Evolutionary conservation across 2,113 vertebrate genomes (phyloP), one percentile per base, ranked within the genome.

Genomic region (Oryzias curvinotus): DNA sequence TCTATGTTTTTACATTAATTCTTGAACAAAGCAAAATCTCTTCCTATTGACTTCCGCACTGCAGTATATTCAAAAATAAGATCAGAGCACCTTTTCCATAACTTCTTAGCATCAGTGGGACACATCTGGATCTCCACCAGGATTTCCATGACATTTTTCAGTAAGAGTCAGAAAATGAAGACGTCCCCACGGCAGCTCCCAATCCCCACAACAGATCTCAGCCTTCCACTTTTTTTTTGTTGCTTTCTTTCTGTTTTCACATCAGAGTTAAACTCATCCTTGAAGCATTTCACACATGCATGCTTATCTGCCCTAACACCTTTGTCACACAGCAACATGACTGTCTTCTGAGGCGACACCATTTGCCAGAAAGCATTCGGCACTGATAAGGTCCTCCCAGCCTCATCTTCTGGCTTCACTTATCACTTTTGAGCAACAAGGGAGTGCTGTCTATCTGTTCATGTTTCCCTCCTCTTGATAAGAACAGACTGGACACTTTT

Each of bases 221-320:
- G 44, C 41, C 49, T 23, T 47, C 42, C n/a, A 19, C 65, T 50
- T 41, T 50, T 47, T 65, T 51, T 26, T 45, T 25, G 42, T 57
- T 50, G 51, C 45, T 64, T 57, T 30, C 21, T 30, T 10, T 42
- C 52, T 49, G 52, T 47, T 62, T 55, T 73, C 70, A 77, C 62
- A 59, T 81, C 60, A 62, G 60, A 59, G 54, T 54, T 73, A 55
- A 77, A 58, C 75, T 73, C 71, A 78, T 84, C 73, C 82, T 77
- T 74, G 72, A 72, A 76, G 62, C 74, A 55, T 78, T 69, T 68
- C 84, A 78, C 73, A 74, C 74, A 71, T 36, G 41, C 80, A 67
- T n/a, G 52, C 83, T 90, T 86, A 90, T 90, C 83, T 75, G 53
- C 58, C 57, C 68, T 78, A 50, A 65, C 87, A 88, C 83, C 82